These are phyloP conservation scores for Bucco capensis DNA, from an alignment of 2,113 vertebrate species.

Conservation along the genomic window DNA sequence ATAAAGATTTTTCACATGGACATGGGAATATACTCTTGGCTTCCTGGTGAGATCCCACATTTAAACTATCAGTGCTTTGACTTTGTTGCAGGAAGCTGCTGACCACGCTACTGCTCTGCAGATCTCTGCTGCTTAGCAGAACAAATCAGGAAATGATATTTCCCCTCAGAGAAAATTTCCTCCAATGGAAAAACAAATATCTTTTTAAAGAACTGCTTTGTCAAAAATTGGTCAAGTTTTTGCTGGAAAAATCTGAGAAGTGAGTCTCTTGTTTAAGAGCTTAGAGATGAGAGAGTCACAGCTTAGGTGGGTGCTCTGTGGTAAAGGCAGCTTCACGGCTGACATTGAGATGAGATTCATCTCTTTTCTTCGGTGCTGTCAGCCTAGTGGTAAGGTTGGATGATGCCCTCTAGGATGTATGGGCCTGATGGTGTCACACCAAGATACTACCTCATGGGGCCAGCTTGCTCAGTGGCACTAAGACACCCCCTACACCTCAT, in stretches of 20 bases:
- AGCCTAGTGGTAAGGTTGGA: neutral
- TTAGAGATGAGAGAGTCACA: neutral
- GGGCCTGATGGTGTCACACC: accelerated
- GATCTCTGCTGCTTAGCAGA: neutral
- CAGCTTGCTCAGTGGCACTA: neutral
- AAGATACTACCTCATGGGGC: accelerated
- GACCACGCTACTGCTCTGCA: neutral
- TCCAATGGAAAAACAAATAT: neutral
- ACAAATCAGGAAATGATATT: neutral
- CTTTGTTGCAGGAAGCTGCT: neutral
- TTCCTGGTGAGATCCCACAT: neutral
- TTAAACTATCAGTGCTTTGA: neutral
- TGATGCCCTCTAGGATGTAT: neutral
- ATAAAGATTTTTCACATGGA: neutral
- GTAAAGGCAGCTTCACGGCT: neutral
- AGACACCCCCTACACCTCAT: neutral
- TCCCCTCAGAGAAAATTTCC: neutral
- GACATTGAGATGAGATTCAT: neutral
- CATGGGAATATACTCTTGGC: neutral
- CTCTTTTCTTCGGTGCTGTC: neutral
- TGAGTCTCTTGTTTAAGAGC: neutral
- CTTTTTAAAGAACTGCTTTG: neutral
- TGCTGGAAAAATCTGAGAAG: neutral
- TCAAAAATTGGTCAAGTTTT: neutral
- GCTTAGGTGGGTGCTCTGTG: neutral